Percentiles rank a stretch among this genome's conserved stretches.
Evolutionary conservation across 1,140 invertebrate species (phyloP).

Genomic region (Penaeus indicus): DNA sequence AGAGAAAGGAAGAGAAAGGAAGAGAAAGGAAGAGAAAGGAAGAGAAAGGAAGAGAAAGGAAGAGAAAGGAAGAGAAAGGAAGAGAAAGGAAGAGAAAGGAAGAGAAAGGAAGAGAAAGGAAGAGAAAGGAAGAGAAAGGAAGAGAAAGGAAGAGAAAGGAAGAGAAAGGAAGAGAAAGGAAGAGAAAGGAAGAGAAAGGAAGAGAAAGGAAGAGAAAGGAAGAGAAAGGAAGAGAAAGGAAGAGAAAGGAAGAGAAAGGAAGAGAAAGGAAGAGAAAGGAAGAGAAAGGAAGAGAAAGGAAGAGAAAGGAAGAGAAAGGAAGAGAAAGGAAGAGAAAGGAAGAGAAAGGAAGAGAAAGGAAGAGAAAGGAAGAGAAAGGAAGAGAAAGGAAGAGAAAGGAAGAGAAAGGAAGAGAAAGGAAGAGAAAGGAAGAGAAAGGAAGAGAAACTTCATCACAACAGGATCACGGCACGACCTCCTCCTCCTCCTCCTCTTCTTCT

Average conservation of each 20-base stretch:
- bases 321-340: too few species aligned
- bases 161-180: not conserved
- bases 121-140: not conserved
- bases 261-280: not conserved
- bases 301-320: conserved; percentile 11
- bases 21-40: not conserved
- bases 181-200: not conserved
- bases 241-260: not conserved
- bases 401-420: too few species aligned
- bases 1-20: not conserved
- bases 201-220: not conserved
- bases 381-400: too few species aligned
- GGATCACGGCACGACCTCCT: too few species aligned
- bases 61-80: not conserved
- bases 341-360: too few species aligned
- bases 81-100: not conserved
- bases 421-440: conserved; percentile 11
- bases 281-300: conserved; percentile 24
- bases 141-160: not conserved
- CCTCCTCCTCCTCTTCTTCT: too few species aligned
- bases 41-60: not conserved
- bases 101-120: not conserved
- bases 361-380: conserved; percentile 11
- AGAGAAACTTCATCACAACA: too few species aligned
- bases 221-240: not conserved